A percentile compares a stretch with the other conserved stretches of the same genome.
phyloP scores from a whole-genome alignment of 2,888 invertebrate genomes.

The Standfussiana lucernea region DNA sequence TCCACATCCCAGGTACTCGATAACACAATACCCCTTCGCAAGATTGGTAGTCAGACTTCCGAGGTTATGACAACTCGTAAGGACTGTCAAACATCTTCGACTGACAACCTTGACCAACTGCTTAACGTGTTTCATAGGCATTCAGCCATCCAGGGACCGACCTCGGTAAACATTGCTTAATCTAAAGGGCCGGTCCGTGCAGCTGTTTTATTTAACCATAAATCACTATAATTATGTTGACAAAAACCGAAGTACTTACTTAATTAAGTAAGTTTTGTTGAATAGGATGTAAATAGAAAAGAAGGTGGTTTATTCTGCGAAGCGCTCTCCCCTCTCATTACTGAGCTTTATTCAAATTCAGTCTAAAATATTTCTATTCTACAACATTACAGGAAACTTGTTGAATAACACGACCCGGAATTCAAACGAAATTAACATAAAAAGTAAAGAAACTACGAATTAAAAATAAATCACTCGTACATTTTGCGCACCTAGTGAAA shows the following conservation, averaged over 20 bases:
- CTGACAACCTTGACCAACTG: not conserved
- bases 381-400: slow-evolving; percentile 10
- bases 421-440: slow-evolving; percentile 31
- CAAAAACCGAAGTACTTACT: not conserved
- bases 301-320: not conserved
- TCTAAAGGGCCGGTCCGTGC: not conserved
- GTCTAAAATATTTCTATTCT: not conserved
- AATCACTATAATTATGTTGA: too few relatives aligned
- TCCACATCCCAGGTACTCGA: not conserved
- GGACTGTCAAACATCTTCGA: not conserved
- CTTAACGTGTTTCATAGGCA: too few relatives aligned
- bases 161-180: not conserved
- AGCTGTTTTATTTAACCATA: not conserved
- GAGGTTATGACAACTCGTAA: not conserved
- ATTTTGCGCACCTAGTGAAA: slow-evolving; percentile 30
- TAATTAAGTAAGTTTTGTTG: not conserved
- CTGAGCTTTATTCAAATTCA: not conserved
- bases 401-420: slow-evolving; percentile 30
- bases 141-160: not conserved
- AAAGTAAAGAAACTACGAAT: slow-evolving; percentile 20
- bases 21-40: not conserved
- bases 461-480: slow-evolving; percentile 19
- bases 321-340: slow-evolving; percentile 17
- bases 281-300: not conserved
- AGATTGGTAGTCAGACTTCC: not conserved